These are phyloP conservation scores for Drosophila anomalata DNA, from an alignment of 2,888 invertebrate genomes.

Conservation along the genomic window DNA sequence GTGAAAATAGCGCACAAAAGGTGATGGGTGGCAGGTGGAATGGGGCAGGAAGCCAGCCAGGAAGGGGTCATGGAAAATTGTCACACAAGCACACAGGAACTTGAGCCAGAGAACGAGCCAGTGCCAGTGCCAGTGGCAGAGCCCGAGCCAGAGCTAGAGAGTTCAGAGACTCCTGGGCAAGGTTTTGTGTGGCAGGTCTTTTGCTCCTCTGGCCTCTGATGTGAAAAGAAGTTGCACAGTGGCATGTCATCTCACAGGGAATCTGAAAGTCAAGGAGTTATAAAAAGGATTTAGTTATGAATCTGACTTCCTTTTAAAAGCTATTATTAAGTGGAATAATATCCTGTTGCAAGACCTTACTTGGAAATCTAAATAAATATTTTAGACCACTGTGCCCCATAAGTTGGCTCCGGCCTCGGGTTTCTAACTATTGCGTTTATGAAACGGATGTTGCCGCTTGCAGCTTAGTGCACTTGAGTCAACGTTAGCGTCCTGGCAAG, in stretches of 20 bases:
- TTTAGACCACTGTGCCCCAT: conserved; percentile 2
- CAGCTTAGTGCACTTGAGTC: conserved; percentile 78
- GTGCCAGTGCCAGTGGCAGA: background rate
- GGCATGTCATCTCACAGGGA: conserved; percentile 6
- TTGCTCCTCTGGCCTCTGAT: conserved; percentile 44
- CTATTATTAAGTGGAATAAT: background rate
- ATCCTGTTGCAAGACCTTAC: background rate
- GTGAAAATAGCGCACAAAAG: conserved; percentile 69
- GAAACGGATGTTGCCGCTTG: conserved; percentile 79
- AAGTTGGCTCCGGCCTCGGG: conserved; percentile 13
- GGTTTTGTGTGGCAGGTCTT: conserved; percentile 39
- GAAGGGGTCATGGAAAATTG: conserved; percentile 70
- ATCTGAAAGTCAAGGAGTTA: background rate
- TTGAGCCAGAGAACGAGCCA: conserved; percentile 28
- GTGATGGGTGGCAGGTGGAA: conserved; percentile 27
- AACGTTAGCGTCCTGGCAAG: conserved; percentile 66
- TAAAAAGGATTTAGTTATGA: background rate
- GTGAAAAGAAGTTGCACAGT: conserved; percentile 69
- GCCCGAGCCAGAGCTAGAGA: conserved; percentile 34
- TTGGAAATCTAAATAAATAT: background rate
- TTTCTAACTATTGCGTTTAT: conserved; percentile 63
- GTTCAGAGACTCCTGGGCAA: conserved; percentile 66
- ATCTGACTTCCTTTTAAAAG: background rate
- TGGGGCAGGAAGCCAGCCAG: background rate
- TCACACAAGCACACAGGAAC: conserved; percentile 61